Evolutionary conservation across 2,113 vertebrate species (phyloP).

Genomic region (Cynoglossus semilaevis): DNA sequence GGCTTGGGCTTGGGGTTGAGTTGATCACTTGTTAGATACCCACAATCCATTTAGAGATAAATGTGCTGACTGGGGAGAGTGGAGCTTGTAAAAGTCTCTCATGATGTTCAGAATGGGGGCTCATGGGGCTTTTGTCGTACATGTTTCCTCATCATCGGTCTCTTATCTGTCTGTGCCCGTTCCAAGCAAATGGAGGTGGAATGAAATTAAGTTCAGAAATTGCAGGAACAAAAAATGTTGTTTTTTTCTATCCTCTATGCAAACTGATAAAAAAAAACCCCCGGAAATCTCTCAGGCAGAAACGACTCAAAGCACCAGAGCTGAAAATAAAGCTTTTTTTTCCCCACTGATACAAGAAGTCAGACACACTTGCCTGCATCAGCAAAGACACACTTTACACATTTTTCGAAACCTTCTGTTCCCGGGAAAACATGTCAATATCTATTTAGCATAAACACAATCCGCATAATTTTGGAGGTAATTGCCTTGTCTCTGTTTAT

Average conservation of each 20-base stretch:
- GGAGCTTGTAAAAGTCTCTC: slow-evolving; percentile 77
- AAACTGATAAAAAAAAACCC: slow-evolving; percentile 68
- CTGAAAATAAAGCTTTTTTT: slow-evolving; percentile 51
- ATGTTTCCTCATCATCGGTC: slow-evolving; percentile 78
- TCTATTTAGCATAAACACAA: slow-evolving; percentile 61
- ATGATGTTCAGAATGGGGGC: slow-evolving; percentile 73
- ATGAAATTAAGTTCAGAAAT: slow-evolving; percentile 80
- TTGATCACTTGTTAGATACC: slow-evolving; percentile 80
- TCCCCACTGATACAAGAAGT: slow-evolving; percentile 43
- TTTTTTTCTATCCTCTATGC: slow-evolving; percentile 47
- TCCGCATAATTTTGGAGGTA: slow-evolving; percentile 63
- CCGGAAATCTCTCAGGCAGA: slow-evolving; percentile 72
- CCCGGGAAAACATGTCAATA: slow-evolving; percentile 53
- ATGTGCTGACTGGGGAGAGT: slow-evolving; percentile 77
- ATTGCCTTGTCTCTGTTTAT: slow-evolving; percentile 69
- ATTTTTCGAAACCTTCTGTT: slow-evolving; percentile 58
- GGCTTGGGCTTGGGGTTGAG: slow-evolving; percentile 74
- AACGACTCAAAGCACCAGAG: slow-evolving; percentile 74
- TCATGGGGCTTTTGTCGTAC: slow-evolving; percentile 73
- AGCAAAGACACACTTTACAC: slow-evolving; percentile 57
- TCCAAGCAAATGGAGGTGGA: slow-evolving; percentile 80
- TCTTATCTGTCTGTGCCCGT: slow-evolving; percentile 79
- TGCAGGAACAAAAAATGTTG: slow-evolving; percentile 70
- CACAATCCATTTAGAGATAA: slow-evolving; percentile 81
- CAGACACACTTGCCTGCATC: slow-evolving; percentile 59